These are phyloP conservation scores for Choreutis nemorana DNA, from an alignment of 2,888 invertebrate species.

Conservation along the genomic window DNA sequence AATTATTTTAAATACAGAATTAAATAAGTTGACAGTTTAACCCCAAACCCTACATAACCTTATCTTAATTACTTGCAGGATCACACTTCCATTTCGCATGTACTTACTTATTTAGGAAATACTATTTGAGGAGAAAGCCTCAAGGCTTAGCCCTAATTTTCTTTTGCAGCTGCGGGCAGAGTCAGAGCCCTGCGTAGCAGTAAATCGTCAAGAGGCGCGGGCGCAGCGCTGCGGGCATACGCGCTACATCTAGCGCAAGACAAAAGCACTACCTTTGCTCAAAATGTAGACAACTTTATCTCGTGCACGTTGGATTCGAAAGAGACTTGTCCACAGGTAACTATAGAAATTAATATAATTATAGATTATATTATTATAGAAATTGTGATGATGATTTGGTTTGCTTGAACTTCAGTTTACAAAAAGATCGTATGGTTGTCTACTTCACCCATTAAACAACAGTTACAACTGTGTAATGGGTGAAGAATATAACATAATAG, in stretches of 20 bases:
- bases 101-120: constrained; percentile 1
- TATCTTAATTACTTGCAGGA: too few relatives aligned
- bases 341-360: too few relatives aligned
- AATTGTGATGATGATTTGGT: too few relatives aligned
- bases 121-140: neutral
- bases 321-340: constrained; percentile 82
- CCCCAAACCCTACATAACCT: too few relatives aligned
- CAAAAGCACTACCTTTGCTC: constrained; percentile 88
- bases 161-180: constrained; percentile 77
- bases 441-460: too few relatives aligned
- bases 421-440: too few relatives aligned
- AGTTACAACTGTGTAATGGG: too few relatives aligned
- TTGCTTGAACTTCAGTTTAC: too few relatives aligned
- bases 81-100: constrained; percentile 1
- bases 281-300: constrained; percentile 92
- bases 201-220: constrained; percentile 59
- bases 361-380: too few relatives aligned
- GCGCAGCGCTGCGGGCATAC: constrained; percentile 78
- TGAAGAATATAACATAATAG: too few relatives aligned
- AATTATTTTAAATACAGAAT: too few relatives aligned
- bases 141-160: neutral
- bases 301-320: constrained; percentile 91
- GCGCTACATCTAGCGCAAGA: constrained; percentile 84
- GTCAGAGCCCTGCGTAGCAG: constrained; percentile 72
- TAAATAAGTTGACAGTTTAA: too few relatives aligned